These are phyloP conservation scores for Zaprionus lachaisei DNA, from an alignment of 1,140 invertebrate species.

Conservation along the genomic window DNA sequence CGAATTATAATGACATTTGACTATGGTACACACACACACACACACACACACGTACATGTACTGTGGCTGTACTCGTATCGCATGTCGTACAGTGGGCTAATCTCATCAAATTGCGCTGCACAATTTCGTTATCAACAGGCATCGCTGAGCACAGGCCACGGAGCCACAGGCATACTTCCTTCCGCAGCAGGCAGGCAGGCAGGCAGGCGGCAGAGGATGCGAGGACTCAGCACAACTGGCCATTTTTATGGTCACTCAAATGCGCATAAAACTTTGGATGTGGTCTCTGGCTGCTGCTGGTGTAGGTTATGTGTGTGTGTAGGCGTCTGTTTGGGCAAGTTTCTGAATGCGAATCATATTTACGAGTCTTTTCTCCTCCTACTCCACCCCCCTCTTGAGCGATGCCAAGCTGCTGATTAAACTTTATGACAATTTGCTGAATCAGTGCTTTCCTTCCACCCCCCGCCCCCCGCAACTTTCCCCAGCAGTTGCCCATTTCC, in stretches of 20 bases:
- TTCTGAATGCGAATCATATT: constrained; percentile 37
- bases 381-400: neutral
- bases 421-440: constrained; percentile 81
- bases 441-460: constrained; percentile 58
- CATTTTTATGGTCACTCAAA: constrained; percentile 82
- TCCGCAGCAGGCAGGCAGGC: constrained; percentile 1
- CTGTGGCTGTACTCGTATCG: neutral
- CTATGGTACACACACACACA: constrained; percentile 6
- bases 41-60: neutral
- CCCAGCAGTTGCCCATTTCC: neutral
- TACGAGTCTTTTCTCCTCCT: constrained; percentile 45
- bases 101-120: constrained; percentile 67
- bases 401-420: constrained; percentile 80
- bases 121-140: constrained; percentile 69
- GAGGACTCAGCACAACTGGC: constrained; percentile 38
- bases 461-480: neutral
- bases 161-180: constrained; percentile 30
- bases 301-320: constrained; percentile 13
- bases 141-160: constrained; percentile 41
- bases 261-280: constrained; percentile 68
- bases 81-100: constrained; percentile 36
- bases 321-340: constrained; percentile 4
- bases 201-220: constrained; percentile 9
- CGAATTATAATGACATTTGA: constrained; percentile 53
- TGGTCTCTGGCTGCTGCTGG: neutral